Conservation (phyloP, 2,888 invertebrate species). For the Eupithecia tripunctaria region DNA sequence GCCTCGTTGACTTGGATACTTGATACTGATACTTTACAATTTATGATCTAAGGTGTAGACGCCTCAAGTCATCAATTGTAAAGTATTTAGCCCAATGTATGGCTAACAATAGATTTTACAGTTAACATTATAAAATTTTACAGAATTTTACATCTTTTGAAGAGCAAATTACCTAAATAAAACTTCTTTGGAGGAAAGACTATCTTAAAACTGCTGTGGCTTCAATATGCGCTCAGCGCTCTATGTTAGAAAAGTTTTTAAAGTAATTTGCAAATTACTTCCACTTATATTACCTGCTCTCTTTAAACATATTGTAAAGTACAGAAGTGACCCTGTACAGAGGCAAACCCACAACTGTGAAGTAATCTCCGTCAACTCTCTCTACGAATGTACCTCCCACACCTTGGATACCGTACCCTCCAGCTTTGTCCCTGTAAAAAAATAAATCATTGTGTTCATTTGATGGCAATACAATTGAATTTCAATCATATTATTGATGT, state of each 20-base stretch:
- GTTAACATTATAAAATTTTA: too few relatives aligned
- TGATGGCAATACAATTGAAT: background rate
- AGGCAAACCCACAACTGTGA: conserved; percentile 95
- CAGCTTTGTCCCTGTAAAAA: conserved; percentile 91
- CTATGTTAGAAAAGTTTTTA: background rate
- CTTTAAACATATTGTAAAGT: conserved; percentile 78
- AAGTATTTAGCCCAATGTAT: background rate
- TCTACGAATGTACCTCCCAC: conserved; percentile 92
- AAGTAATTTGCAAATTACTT: too few relatives aligned
- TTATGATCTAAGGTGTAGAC: too few relatives aligned
- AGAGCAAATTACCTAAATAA: background rate
- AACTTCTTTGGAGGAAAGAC: too few relatives aligned
- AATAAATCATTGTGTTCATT: background rate
- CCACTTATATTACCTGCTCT: conserved; percentile 43
- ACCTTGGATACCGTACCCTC: conserved; percentile 96
- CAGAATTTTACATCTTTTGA: too few relatives aligned
- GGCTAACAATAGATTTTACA: background rate
- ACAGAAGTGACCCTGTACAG: conserved; percentile 85
- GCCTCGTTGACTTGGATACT: too few relatives aligned
- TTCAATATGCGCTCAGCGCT: too few relatives aligned
- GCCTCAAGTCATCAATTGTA: background rate
- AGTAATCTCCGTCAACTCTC: conserved; percentile 92
- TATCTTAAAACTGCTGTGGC: too few relatives aligned
- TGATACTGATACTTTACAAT: too few relatives aligned
- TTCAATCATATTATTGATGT: background rate